Base-by-base conservation (phyloP, 2,797 vertebrate species). In the Siniperca obscura region DNA sequence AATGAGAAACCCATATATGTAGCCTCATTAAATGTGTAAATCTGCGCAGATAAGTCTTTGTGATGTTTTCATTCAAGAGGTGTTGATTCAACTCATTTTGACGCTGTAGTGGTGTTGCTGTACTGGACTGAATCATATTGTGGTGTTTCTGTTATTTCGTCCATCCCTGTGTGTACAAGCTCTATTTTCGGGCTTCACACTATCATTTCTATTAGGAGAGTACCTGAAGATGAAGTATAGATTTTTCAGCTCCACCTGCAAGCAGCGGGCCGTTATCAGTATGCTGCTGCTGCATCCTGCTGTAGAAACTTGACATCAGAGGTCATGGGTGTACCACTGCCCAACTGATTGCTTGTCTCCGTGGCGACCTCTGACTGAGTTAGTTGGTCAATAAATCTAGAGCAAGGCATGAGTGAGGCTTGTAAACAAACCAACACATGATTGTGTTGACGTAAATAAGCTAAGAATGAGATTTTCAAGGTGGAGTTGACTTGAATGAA, bases 261-360 rank as follows among this genome's bases (percentile, higher is more conserved):
- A 85, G 84, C 76, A 3, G 81, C 16, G 22, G 55, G 53, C 22
- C 0, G 56, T 76, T 74, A 88, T 90, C 86, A 70, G 89, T 87
- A 89, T 89, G 76, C 88, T 70, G 87, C 78, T 36, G 83, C 73
- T 16, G 78, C 78, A 2, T 74, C 52, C 72, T 25, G 48, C 78
- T 81, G 66, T 30, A 70, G 76, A 52, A 64, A 14, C 69, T 78
- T 83, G 86, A 89, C 88, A 86, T 72, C 17, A n/a, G 85, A 89
- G 93, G 90, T 90, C 89, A 82, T 0, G 12, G 65, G 66, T 86
- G 78, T 8, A 72, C 61, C 66, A 4, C 30, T 21, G 66, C 76
- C 74, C 50, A 21, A 81, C 86, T 84, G 89, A 90, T 87, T 89
- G 88, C 84, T 74, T 71, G 86, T 92, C 84, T 89, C 86, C 48